These are phyloP conservation scores for Tiliqua scincoides DNA, from an alignment of 2,113 vertebrate species.

Conservation along the genomic window DNA sequence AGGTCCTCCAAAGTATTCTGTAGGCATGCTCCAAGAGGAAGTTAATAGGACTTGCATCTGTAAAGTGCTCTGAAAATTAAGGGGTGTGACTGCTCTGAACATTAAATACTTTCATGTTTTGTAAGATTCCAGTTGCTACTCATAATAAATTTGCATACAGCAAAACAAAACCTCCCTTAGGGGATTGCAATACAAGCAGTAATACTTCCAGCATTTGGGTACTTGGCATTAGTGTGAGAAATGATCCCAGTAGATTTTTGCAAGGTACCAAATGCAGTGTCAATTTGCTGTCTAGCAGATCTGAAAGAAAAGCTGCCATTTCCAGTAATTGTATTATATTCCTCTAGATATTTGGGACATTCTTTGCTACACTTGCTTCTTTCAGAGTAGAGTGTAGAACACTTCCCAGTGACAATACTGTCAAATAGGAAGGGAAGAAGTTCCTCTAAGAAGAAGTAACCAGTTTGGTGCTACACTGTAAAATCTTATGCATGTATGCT, in stretches of 20 bases:
- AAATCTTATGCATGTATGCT: too few species aligned
- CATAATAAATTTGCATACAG: slow-evolving; percentile 61
- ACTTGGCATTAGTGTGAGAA: not conserved
- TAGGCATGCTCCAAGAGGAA: slow-evolving; percentile 16
- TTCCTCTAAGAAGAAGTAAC: not conserved
- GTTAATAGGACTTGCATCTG: slow-evolving; percentile 26
- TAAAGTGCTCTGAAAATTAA: slow-evolving; percentile 13
- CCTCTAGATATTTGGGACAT: not conserved
- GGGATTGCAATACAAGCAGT: slow-evolving; percentile 22
- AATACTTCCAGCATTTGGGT: not conserved
- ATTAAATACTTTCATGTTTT: slow-evolving; percentile 55
- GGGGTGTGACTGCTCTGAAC: slow-evolving; percentile 43
- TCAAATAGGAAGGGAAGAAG: not conserved
- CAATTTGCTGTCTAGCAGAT: not conserved
- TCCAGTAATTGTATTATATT: not conserved
- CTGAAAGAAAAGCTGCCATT: slow-evolving; percentile 2
- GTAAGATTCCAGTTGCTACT: slow-evolving; percentile 54
- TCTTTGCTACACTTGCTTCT: not conserved
- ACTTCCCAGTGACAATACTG: not conserved
- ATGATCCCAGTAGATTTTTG: slow-evolving; percentile 5
- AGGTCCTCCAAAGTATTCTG: slow-evolving; percentile 19
- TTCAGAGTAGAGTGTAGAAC: not conserved
- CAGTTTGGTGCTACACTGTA: not conserved
- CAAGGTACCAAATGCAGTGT: slow-evolving; percentile 14
- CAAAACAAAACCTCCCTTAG: slow-evolving; percentile 50